phyloP scores from a whole-genome alignment of 1,140 invertebrate species.

The Drosophila melanica region DNA sequence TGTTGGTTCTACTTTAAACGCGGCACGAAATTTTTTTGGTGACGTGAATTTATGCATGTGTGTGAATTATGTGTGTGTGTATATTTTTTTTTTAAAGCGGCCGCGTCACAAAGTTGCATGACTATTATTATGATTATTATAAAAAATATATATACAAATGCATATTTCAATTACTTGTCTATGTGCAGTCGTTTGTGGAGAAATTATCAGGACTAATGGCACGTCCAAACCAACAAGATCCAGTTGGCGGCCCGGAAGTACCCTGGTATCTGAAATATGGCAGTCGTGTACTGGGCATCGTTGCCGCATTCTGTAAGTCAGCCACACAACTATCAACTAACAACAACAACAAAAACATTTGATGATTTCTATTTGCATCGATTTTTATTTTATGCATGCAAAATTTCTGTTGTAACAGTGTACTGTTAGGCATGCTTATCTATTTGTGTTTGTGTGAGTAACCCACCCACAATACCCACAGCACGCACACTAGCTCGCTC shows the following conservation, averaged over 20 bases:
- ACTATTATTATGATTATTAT: conserved; percentile 13
- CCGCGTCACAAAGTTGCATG: conserved; percentile 51
- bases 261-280: conserved; percentile 96
- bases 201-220: conserved; percentile 91
- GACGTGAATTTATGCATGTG: conserved; percentile 44
- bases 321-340: not conserved
- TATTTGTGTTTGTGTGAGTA: conserved; percentile 34
- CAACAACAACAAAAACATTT: conserved; percentile 10
- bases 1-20: conserved; percentile 38
- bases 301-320: conserved; percentile 91
- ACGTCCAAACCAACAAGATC: conserved; percentile 88
- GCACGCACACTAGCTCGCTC: conserved; percentile 42
- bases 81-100: conserved; percentile 21
- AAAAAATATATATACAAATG: conserved; percentile 19
- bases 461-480: conserved; percentile 50
- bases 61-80: conserved; percentile 24
- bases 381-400: conserved; percentile 61
- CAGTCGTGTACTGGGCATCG: conserved; percentile 91
- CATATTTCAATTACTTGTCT: conserved; percentile 27
- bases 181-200: conserved; percentile 89
- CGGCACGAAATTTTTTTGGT: conserved; percentile 47
- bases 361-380: conserved; percentile 57
- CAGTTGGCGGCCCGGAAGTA: conserved; percentile 90
- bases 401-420: conserved; percentile 53
- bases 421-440: conserved; percentile 17